A percentile compares a stretch with the other conserved stretches of the same genome.
Conservation (phyloP, 2,888 invertebrate species). For the Erebia aethiops region DNA sequence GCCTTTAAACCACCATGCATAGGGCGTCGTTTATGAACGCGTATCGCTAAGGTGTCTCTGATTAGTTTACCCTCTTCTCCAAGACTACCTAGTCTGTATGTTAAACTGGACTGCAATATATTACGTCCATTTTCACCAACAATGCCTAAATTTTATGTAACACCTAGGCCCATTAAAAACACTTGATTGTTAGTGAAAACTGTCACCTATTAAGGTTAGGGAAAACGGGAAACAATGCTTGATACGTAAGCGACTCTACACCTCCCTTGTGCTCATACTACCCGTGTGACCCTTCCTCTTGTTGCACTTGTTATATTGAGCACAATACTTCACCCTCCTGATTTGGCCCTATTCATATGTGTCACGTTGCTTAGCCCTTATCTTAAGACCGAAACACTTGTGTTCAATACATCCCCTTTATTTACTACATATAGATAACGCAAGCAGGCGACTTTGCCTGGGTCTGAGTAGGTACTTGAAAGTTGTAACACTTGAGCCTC, state of each 20-base stretch:
- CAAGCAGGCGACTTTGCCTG: background rate
- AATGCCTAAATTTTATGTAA: too few relatives aligned
- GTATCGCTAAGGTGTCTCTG: too few relatives aligned
- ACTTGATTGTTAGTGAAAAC: too few relatives aligned
- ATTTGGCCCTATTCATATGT: slow-evolving; percentile 50
- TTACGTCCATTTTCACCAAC: too few relatives aligned
- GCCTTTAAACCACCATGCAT: too few relatives aligned
- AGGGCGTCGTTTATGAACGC: too few relatives aligned
- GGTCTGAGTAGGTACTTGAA: background rate
- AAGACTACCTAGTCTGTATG: too few relatives aligned
- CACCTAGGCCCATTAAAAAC: too few relatives aligned
- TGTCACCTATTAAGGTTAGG: too few relatives aligned
- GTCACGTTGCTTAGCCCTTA: slow-evolving; percentile 41
- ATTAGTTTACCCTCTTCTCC: too few relatives aligned
- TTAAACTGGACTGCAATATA: too few relatives aligned
- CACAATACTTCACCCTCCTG: slow-evolving; percentile 56
- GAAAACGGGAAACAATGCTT: background rate
- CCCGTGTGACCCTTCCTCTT: slow-evolving; percentile 54
- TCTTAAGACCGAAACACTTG: slow-evolving; percentile 22
- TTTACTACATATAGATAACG: slow-evolving; percentile 8
- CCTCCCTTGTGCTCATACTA: slow-evolving; percentile 39
- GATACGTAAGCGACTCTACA: slow-evolving; percentile 43
- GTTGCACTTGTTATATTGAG: slow-evolving; percentile 57
- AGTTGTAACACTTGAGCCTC: background rate
- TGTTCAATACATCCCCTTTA: slow-evolving; percentile 19